Conservation (phyloP, 2,888 invertebrate species). For the Diplazon laetatorius region DNA sequence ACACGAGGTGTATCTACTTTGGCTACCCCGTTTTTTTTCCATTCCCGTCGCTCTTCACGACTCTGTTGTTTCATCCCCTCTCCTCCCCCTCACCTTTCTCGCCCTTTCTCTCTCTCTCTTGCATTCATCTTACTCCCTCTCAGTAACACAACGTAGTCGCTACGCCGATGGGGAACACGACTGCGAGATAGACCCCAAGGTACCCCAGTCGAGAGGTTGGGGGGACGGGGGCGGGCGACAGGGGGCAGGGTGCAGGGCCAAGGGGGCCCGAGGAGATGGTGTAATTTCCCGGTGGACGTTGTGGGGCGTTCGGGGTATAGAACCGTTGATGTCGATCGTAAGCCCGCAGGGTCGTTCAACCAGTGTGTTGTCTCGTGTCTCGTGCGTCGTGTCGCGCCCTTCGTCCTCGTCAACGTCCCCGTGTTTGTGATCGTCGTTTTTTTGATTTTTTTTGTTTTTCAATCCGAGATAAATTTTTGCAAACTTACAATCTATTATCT, state of each 20-base stretch:
- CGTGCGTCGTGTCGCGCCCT: constrained; percentile 76
- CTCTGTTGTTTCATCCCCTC: constrained; percentile 25
- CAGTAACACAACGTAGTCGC: constrained; percentile 70
- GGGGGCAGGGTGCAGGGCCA: too few species aligned
- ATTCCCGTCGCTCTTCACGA: constrained; percentile 33
- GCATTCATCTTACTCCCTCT: constrained; percentile 17
- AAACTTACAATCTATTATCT: too few species aligned
- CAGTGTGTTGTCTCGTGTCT: constrained; percentile 80
- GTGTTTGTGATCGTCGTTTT: constrained; percentile 77
- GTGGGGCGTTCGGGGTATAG: constrained; percentile 72
- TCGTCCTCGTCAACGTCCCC: constrained; percentile 77
- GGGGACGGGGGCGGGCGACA: too few species aligned
- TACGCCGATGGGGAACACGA: constrained; percentile 29
- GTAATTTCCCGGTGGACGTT: constrained; percentile 80
- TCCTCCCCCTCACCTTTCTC: constrained; percentile 57
- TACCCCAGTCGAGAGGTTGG: constrained; percentile 66
- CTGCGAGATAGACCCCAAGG: constrained; percentile 48
- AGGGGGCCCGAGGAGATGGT: constrained; percentile 70
- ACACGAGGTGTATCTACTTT: constrained; percentile 69
- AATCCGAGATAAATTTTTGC: neutral
- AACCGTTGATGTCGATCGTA: constrained; percentile 71
- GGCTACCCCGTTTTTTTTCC: constrained; percentile 66
- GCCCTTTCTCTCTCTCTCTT: constrained; percentile 10
- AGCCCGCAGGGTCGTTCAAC: constrained; percentile 77
- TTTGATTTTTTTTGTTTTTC: constrained; percentile 61